Evolutionary conservation across 23 tunicate genomes (phyloP).

Genomic region (Pegea sp.): DNA sequence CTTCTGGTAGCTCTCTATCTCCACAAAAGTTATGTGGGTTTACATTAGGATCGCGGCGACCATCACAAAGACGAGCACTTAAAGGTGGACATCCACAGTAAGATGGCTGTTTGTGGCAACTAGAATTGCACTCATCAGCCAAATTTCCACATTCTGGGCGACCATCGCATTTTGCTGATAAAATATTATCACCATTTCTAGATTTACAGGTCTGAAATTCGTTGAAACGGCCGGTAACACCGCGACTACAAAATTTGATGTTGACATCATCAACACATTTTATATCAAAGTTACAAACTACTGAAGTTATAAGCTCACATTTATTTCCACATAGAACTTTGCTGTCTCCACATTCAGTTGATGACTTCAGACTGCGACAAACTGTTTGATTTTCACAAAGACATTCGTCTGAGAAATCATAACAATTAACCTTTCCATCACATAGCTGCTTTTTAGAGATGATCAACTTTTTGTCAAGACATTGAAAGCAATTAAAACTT

Average conservation of each 20-base stretch:
- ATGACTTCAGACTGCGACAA: background rate
- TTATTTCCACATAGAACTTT: slow-evolving; percentile 1
- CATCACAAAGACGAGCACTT: too few relatives aligned
- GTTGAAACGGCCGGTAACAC: background rate
- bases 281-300: slow-evolving; percentile 1
- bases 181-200: background rate
- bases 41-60: too few relatives aligned
- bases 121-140: background rate
- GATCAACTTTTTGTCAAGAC: slow-evolving; percentile 5
- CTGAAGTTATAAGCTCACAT: background rate
- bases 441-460: slow-evolving; percentile 17
- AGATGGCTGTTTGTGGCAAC: background rate
- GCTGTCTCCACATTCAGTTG: background rate
- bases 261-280: slow-evolving; percentile 2
- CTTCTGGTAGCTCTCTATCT: too few relatives aligned
- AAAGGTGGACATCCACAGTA: too few relatives aligned
- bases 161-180: background rate
- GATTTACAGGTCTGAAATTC: background rate
- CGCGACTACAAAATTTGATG: background rate
- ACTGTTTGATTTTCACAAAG: slow-evolving; percentile 6
- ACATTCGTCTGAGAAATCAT: slow-evolving; percentile 27
- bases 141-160: slow-evolving; percentile 2
- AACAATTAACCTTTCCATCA: slow-evolving; percentile 20
- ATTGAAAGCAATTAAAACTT: slow-evolving; percentile 8
- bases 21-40: too few relatives aligned